Percentiles rank a stretch among this genome's conserved stretches.
phyloP scores from a whole-genome alignment of 2,888 invertebrate genomes.

The Pycnomerus fuliginosus region DNA sequence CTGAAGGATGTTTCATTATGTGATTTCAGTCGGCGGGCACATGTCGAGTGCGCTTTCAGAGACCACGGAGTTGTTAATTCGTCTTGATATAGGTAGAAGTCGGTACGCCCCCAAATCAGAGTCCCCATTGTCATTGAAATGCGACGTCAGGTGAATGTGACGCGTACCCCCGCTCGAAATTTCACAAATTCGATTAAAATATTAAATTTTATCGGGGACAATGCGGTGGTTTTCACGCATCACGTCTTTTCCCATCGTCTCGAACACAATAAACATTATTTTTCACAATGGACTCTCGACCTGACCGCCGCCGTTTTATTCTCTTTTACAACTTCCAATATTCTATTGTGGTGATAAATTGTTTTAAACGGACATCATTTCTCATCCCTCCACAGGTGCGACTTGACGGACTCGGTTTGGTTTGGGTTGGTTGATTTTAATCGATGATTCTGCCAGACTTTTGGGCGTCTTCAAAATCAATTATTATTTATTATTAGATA shows the following conservation, averaged over 20 bases:
- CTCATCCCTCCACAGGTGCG: constrained; percentile 17
- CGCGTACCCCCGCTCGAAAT: constrained; percentile 7
- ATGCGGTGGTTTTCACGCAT: no score
- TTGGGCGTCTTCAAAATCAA: no score
- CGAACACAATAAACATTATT: no score
- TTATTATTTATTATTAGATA: no score
- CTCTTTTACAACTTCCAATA: no score
- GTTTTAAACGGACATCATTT: constrained; percentile 26
- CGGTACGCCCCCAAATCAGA: constrained; percentile 45
- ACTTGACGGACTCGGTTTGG: no score
- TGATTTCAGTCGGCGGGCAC: constrained; percentile 34
- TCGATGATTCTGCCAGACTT: no score
- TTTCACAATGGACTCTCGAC: no score
- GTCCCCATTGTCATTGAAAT: constrained; percentile 47
- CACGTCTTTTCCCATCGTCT: no score
- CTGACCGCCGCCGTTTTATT: no score
- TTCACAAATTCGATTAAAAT: constrained; percentile 1
- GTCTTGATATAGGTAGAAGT: constrained; percentile 34
- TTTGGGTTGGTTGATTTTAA: no score
- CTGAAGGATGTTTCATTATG: constrained; percentile 25
- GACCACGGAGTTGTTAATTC: constrained; percentile 36
- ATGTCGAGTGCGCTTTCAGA: constrained; percentile 29
- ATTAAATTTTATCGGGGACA: no score
- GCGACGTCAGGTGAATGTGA: constrained; percentile 43
- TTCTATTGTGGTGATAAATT: constrained; percentile 28